phyloP scores from a whole-genome alignment of 1,140 invertebrate species.

The Babylonia areolata region DNA sequence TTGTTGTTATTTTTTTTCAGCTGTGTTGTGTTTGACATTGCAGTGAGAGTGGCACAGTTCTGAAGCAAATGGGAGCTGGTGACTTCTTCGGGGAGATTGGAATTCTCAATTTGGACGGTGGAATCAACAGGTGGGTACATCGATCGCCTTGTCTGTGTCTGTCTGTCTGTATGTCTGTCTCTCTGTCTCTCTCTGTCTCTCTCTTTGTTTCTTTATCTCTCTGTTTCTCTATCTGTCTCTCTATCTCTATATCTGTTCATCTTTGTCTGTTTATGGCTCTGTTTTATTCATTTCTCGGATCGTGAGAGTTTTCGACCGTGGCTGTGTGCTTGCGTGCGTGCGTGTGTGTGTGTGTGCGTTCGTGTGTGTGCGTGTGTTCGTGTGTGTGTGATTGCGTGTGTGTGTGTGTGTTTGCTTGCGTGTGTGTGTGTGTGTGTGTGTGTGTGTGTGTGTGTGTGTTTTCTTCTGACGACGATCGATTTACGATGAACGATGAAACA shows the following conservation, averaged over 20 bases:
- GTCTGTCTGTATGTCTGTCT: slow-evolving; percentile 21
- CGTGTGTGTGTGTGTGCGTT: too few relatives aligned
- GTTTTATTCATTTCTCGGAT: not conserved
- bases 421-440: slow-evolving; percentile 23
- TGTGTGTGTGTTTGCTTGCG: too few relatives aligned
- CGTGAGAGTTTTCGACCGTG: not conserved
- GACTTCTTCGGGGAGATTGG: slow-evolving; percentile 99
- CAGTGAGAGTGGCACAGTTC: slow-evolving; percentile 92
- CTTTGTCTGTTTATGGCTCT: not conserved
- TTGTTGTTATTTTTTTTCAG: not conserved
- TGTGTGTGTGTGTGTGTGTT: too few relatives aligned
- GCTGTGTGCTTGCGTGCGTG: too few relatives aligned
- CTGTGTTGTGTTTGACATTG: slow-evolving; percentile 7
- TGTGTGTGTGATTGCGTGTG: too few relatives aligned
- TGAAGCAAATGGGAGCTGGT: slow-evolving; percentile 97
- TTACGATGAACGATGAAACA: too few relatives aligned
- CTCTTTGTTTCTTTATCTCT: too few relatives aligned
- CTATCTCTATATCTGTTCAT: too few relatives aligned
- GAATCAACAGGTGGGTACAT: slow-evolving; percentile 85
- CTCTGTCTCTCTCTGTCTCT: slow-evolving; percentile 8
- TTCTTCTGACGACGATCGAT: too few relatives aligned
- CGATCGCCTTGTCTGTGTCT: not conserved
- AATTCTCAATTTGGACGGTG: slow-evolving; percentile 94
- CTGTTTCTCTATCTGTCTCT: too few relatives aligned
- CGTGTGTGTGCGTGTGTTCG: too few relatives aligned